Percentiles rank a stretch among this genome's conserved stretches.
Evolutionary conservation across 2,113 vertebrate species (phyloP).

Genomic region (Cephalopholis sonnerati): DNA sequence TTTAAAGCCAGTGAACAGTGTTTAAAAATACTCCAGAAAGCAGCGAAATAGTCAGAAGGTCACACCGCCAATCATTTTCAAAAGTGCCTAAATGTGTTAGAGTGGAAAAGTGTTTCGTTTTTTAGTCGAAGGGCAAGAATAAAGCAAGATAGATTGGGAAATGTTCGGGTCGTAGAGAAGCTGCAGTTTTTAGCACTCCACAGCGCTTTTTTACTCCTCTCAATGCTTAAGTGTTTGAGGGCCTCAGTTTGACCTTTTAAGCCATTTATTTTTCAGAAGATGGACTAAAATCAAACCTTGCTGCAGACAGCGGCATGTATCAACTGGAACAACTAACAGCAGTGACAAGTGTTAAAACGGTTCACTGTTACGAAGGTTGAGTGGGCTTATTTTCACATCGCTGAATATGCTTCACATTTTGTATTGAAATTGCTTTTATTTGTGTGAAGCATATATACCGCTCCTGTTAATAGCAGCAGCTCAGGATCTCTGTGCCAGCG

Average conservation of each 20-base stretch:
- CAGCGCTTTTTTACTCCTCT: not conserved
- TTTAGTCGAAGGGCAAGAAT: not conserved
- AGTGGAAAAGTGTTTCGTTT: not conserved
- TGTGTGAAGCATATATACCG: not conserved
- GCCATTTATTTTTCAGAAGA: constrained; percentile 19
- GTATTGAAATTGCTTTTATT: constrained; percentile 20
- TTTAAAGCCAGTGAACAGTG: not conserved
- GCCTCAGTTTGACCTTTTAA: constrained; percentile 29
- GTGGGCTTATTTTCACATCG: constrained; percentile 15
- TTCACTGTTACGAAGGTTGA: constrained; percentile 12
- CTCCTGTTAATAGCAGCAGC: constrained; percentile 40
- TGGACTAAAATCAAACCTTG: not conserved
- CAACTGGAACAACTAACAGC: constrained; percentile 19
- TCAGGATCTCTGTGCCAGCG: constrained; percentile 40
- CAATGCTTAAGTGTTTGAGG: constrained; percentile 1
- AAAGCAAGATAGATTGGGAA: not conserved
- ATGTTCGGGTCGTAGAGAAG: not conserved
- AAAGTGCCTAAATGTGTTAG: not conserved
- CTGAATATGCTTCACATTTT: constrained; percentile 23
- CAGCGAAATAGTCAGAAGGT: not conserved
- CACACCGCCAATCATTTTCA: not conserved
- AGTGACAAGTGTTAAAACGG: constrained; percentile 13
- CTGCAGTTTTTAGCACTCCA: constrained; percentile 8
- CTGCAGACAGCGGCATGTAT: constrained; percentile 4
- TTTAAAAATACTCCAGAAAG: not conserved